A percentile compares a stretch with the other conserved stretches of the same genome.
Conservation (phyloP, 2,797 vertebrate species). For the Thripadectes ignobilis region DNA sequence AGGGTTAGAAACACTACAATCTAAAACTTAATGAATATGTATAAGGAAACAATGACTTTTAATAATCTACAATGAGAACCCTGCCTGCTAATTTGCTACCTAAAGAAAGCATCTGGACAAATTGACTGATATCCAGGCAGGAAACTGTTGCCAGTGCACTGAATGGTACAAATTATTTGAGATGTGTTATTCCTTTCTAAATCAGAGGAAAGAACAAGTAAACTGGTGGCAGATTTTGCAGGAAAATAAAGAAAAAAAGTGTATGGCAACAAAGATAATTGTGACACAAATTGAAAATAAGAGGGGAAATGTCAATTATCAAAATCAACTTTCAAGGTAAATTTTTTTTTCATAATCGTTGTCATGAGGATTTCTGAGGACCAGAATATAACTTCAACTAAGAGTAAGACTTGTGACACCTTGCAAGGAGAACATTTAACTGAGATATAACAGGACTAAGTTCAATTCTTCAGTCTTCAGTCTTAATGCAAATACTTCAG, state of each 20-base stretch:
- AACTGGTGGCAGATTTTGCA: background rate
- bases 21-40: background rate
- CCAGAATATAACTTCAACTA: background rate
- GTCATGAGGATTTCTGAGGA: background rate
- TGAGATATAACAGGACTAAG: background rate
- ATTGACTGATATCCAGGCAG: background rate
- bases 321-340: background rate
- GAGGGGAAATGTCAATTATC: background rate
- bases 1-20: background rate
- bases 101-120: background rate
- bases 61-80: background rate
- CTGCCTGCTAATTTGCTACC: background rate
- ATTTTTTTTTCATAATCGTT: background rate
- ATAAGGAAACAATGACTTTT: background rate
- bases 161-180: background rate
- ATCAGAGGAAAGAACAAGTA: background rate
- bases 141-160: rapidly evolving
- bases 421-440: background rate
- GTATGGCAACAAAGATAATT: background rate
- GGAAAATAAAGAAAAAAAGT: background rate
- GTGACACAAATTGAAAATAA: background rate
- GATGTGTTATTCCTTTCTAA: background rate
- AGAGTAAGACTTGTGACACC: background rate
- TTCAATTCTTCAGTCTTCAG: background rate
- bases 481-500: background rate